Conservation (phyloP, 2,888 invertebrate species). For the Cheilosia vernalis region DNA sequence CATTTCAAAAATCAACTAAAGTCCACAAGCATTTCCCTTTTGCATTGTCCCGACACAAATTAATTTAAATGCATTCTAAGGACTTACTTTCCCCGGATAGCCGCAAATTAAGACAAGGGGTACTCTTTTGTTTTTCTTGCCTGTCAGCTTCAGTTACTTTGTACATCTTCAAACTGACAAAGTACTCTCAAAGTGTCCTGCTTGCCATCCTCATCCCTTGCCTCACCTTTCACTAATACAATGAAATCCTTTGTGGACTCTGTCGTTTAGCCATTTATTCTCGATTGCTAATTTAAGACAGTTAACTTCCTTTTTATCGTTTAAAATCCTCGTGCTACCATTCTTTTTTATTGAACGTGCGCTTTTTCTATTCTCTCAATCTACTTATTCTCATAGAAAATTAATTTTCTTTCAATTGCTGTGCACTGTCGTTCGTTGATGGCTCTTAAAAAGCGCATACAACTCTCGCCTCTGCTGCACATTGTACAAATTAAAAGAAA, state of each 20-base stretch:
- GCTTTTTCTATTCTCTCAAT: slow-evolving; percentile 34
- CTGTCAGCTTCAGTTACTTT: slow-evolving; percentile 29
- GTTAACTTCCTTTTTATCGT: slow-evolving; percentile 62
- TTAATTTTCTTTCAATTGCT: slow-evolving; percentile 71
- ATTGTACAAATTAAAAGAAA: slow-evolving; percentile 34
- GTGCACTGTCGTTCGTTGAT: slow-evolving; percentile 38
- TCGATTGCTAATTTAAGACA: slow-evolving; percentile 65
- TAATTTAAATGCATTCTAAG: slow-evolving; percentile 44
- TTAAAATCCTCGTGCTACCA: slow-evolving; percentile 10
- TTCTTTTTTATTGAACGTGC: slow-evolving; percentile 37
- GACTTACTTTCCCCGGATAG: slow-evolving; percentile 5
- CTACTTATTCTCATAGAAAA: slow-evolving; percentile 61
- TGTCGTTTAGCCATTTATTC: slow-evolving; percentile 53
- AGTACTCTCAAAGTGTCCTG: slow-evolving; percentile 12
- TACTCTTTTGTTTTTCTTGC: slow-evolving; percentile 29
- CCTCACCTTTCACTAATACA: not conserved
- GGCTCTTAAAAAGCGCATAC: slow-evolving; percentile 57
- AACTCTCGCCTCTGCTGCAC: not conserved
- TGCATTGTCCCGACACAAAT: not conserved
- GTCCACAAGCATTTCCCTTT: not conserved
- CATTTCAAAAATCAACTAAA: not conserved
- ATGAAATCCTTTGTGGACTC: slow-evolving; percentile 25
- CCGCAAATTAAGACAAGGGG: not conserved
- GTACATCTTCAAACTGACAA: slow-evolving; percentile 28
- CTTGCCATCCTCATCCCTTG: not conserved